A percentile compares a stretch with the other conserved stretches of the same genome.
These are phyloP conservation scores for Narcine bancroftii DNA, from an alignment of 2,113 vertebrate genomes.

Conservation along the genomic window DNA sequence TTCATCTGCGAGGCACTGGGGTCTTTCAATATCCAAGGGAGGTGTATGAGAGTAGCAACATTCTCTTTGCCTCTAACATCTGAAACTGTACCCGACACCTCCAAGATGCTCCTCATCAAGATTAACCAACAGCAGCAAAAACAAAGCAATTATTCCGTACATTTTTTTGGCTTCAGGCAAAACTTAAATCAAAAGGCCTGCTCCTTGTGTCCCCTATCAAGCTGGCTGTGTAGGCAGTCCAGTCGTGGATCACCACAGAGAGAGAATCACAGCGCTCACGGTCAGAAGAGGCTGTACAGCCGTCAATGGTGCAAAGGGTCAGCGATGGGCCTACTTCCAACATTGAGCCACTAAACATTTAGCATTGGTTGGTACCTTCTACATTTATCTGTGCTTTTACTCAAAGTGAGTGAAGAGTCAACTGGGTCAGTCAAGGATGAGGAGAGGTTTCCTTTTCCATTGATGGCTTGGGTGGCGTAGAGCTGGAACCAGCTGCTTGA, in stretches of 20 bases:
- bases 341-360: background rate
- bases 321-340: too few relatives aligned
- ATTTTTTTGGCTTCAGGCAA: background rate
- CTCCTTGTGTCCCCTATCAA: background rate
- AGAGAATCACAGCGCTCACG: too few relatives aligned
- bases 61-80: background rate
- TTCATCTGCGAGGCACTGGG: too few relatives aligned
- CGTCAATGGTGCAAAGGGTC: too few relatives aligned
- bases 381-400: background rate
- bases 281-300: too few relatives aligned
- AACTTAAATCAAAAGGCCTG: background rate
- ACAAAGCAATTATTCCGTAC: background rate
- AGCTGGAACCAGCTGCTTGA: background rate
- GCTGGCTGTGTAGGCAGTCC: background rate
- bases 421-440: too few relatives aligned
- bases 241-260: background rate
- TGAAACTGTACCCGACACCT: background rate
- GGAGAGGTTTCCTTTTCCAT: background rate
- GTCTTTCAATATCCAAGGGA: background rate
- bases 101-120: background rate
- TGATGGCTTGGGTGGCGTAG: background rate
- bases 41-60: background rate
- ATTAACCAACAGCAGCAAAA: background rate
- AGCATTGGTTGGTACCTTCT: too few relatives aligned
- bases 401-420: background rate